Conservation (phyloP, 2,797 vertebrate genomes). For the Pangasius sanitwongsei region DNA sequence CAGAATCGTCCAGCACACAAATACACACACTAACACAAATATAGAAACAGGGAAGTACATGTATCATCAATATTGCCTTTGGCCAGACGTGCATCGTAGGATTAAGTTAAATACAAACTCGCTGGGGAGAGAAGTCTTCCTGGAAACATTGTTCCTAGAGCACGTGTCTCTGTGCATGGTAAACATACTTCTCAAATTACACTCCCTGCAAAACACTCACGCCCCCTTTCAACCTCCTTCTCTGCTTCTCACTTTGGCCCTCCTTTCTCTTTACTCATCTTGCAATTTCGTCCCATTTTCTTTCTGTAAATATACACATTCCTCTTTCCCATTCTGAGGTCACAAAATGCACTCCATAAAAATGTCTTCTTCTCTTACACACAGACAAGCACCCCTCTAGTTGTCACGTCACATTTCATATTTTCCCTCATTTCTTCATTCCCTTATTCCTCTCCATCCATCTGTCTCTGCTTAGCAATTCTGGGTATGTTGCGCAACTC, state of each 20-base stretch:
- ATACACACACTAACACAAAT: conserved; percentile 14
- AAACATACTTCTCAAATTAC: conserved; percentile 62
- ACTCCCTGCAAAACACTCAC: conserved; percentile 43
- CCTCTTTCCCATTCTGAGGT: conserved; percentile 43
- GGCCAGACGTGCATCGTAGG: background rate
- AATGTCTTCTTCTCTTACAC: background rate
- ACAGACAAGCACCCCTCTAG: background rate
- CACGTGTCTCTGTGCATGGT: conserved; percentile 50
- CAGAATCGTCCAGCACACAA: background rate
- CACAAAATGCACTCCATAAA: conserved; percentile 11
- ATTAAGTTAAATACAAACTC: conserved; percentile 7
- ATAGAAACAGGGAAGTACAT: conserved; percentile 1
- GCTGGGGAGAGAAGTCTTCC: conserved; percentile 31
- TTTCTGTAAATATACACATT: conserved; percentile 58
- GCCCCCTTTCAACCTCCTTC: background rate
- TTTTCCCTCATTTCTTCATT: conserved; percentile 7
- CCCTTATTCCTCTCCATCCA: conserved; percentile 17
- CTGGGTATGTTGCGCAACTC: conserved; percentile 37
- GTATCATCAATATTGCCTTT: conserved; percentile 14
- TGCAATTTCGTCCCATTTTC: background rate
- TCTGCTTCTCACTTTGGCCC: background rate
- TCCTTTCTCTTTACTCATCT: conserved; percentile 15
- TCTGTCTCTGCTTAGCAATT: conserved; percentile 34
- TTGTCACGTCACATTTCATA: background rate
- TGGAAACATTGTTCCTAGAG: conserved; percentile 51